A percentile compares a stretch with the other conserved stretches of the same genome.
Evolutionary conservation across 1,140 invertebrate species (phyloP).

Genomic region (Rhyzopertha dominica): DNA sequence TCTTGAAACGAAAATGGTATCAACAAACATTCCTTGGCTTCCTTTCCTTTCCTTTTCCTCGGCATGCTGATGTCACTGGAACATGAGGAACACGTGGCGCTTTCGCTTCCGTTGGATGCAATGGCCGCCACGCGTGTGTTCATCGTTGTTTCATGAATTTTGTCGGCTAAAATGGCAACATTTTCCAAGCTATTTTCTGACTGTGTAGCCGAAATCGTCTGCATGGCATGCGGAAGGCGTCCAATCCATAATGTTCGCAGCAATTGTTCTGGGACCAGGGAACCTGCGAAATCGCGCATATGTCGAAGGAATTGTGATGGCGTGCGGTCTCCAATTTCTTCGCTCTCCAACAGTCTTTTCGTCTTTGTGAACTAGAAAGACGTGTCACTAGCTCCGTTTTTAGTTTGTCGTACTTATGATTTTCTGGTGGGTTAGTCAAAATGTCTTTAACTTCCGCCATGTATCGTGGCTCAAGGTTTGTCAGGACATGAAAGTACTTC

Average conservation of each 20-base stretch:
- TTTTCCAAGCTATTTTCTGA: slow-evolving; percentile 11
- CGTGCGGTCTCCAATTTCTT: slow-evolving; percentile 38
- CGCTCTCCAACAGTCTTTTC: slow-evolving; percentile 28
- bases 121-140: not conserved
- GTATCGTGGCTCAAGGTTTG: too few species aligned
- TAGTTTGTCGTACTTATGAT: slow-evolving; percentile 22
- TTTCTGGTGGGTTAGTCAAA: slow-evolving; percentile 9
- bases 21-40: too few species aligned
- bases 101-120: too few species aligned
- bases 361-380: slow-evolving; percentile 25
- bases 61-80: too few species aligned
- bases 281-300: slow-evolving; percentile 17
- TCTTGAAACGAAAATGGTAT: too few species aligned
- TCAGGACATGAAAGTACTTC: too few species aligned
- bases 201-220: slow-evolving; percentile 19
- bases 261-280: slow-evolving; percentile 8
- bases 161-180: slow-evolving; percentile 44
- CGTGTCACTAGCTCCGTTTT: slow-evolving; percentile 32
- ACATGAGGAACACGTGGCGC: too few species aligned
- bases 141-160: slow-evolving; percentile 39
- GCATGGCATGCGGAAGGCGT: slow-evolving; percentile 18
- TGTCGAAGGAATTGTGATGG: slow-evolving; percentile 33
- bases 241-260: slow-evolving; percentile 20
- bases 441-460: too few species aligned
- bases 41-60: too few species aligned